Conservation (phyloP, 2,797 vertebrate species). For the Adelosebastes latens region DNA sequence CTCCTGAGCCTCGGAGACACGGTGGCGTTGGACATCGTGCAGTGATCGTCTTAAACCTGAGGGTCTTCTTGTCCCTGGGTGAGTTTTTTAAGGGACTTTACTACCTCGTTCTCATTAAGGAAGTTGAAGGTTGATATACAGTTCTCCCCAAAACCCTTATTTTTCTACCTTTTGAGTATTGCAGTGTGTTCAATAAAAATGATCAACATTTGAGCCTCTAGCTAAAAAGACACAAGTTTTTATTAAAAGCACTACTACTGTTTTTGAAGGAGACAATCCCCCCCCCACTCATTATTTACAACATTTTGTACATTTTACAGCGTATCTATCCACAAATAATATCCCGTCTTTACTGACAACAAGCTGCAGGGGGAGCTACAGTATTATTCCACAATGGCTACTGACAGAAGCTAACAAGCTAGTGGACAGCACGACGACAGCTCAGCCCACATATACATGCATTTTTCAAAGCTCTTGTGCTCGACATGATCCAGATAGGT, state of each 20-base stretch:
- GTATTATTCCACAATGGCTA: neutral
- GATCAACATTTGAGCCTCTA: neutral
- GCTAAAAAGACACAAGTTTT: constrained; percentile 42
- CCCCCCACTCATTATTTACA: constrained; percentile 49
- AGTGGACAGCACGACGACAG: neutral
- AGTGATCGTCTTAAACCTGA: neutral
- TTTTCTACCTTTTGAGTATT: neutral
- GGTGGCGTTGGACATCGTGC: neutral
- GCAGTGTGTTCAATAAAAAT: constrained; percentile 24
- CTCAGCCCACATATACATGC: neutral
- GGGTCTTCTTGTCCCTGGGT: too few relatives aligned
- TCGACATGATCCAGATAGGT: neutral
- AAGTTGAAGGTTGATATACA: neutral
- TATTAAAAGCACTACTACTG: constrained; percentile 61
- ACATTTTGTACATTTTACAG: constrained; percentile 49
- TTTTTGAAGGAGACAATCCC: neutral
- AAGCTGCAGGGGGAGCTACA: constrained; percentile 45
- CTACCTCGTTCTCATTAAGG: neutral
- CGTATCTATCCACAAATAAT: constrained; percentile 21
- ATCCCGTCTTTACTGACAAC: neutral
- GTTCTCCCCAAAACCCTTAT: neutral
- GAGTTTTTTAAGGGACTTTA: neutral
- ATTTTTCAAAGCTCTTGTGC: constrained; percentile 12
- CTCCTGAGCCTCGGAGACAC: constrained; percentile 45
- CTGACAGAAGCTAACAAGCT: neutral